phyloP scores from a whole-genome alignment of 2,888 invertebrate genomes.

The Eueremaeus valkanovi region DNA sequence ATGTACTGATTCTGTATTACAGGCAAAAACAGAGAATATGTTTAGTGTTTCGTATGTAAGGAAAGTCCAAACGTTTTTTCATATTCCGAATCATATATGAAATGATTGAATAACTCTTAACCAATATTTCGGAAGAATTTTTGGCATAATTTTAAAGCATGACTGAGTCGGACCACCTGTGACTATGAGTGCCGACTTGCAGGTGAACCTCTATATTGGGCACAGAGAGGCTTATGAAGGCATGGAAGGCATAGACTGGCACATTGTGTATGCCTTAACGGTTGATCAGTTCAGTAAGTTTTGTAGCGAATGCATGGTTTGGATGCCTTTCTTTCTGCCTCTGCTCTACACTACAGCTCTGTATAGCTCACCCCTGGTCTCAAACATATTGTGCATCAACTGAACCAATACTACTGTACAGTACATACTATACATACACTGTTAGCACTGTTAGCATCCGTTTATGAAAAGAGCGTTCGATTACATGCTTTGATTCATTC shows the following conservation, averaged over 20 bases:
- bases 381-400: too few species aligned
- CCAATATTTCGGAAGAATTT: neutral
- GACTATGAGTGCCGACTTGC: conserved; percentile 3
- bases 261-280: conserved; percentile 7
- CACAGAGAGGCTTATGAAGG: too few species aligned
- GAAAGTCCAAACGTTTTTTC: too few species aligned
- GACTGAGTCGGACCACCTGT: conserved; percentile 28
- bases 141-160: conserved; percentile 26
- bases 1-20: too few species aligned
- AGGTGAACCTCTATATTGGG: conserved; percentile 13
- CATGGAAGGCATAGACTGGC: neutral
- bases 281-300: conserved; percentile 15
- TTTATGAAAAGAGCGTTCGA: conserved; percentile 18
- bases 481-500: conserved; percentile 25
- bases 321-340: conserved; percentile 20
- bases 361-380: neutral
- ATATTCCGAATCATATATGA: too few species aligned
- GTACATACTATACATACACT: too few species aligned
- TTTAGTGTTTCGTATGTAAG: too few species aligned
- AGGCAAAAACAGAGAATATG: too few species aligned
- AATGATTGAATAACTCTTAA: too few species aligned
- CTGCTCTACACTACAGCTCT: neutral
- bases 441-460: conserved; percentile 5
- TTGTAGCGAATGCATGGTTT: conserved; percentile 21
- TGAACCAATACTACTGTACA: too few species aligned